phyloP scores from a whole-genome alignment of 2,113 vertebrate species.

The Cyprinodon brontotheroides region DNA sequence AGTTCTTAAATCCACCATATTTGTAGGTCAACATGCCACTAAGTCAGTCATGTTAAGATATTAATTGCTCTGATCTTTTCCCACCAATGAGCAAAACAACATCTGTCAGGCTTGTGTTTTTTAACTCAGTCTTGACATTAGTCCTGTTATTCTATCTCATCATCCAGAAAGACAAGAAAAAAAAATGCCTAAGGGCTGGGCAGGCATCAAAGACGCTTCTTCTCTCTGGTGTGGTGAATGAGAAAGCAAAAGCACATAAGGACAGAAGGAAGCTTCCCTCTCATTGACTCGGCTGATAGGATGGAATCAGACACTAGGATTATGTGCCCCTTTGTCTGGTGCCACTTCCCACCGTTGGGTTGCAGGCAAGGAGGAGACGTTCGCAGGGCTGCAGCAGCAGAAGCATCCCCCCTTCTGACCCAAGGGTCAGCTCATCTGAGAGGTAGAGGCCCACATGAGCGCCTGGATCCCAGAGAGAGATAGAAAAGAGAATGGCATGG shows the following conservation, averaged over 20 bases:
- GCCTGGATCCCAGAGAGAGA: constrained; percentile 39
- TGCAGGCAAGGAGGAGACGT: constrained; percentile 78
- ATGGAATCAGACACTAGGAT: constrained; percentile 85
- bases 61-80: constrained; percentile 75
- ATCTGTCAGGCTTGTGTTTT: constrained; percentile 75
- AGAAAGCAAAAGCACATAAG: constrained; percentile 68
- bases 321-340: constrained; percentile 79
- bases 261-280: constrained; percentile 80
- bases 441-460: constrained; percentile 48
- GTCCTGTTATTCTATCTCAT: constrained; percentile 81
- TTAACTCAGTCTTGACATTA: constrained; percentile 80
- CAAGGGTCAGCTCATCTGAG: constrained; percentile 63
- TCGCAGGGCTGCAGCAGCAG: constrained; percentile 61
- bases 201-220: constrained; percentile 79
- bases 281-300: constrained; percentile 80
- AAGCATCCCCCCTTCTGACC: constrained; percentile 70
- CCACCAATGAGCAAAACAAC: constrained; percentile 75
- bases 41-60: constrained; percentile 49
- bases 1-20: constrained; percentile 17
- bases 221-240: constrained; percentile 74
- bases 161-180: constrained; percentile 73
- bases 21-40: constrained; percentile 28
- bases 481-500: constrained; percentile 12
- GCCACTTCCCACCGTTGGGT: constrained; percentile 80
- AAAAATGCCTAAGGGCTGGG: constrained; percentile 78